These are phyloP conservation scores for Gasteruption jaculator DNA, from an alignment of 2,888 invertebrate genomes.

Conservation along the genomic window DNA sequence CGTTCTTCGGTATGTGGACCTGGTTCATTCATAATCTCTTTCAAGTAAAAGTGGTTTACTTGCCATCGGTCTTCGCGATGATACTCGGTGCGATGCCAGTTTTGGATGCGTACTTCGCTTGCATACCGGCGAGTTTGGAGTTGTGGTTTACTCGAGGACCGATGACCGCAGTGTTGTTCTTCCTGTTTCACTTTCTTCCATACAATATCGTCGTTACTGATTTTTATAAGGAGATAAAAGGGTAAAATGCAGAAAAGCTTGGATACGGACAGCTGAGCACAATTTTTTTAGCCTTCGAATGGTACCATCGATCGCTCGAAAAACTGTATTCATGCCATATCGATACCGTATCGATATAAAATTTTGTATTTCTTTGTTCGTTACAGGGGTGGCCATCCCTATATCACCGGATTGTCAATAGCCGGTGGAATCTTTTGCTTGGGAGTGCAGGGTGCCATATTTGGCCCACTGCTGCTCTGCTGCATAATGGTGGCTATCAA, in stretches of 20 bases:
- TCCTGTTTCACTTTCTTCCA: conserved; percentile 83
- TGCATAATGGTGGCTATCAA: conserved; percentile 90
- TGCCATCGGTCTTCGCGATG: conserved; percentile 91
- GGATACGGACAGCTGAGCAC: background rate
- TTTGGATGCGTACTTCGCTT: conserved; percentile 93
- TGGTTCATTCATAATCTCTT: conserved; percentile 96
- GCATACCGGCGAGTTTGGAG: conserved; percentile 89
- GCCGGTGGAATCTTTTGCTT: conserved; percentile 97
- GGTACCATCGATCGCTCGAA: background rate
- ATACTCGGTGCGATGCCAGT: conserved; percentile 94
- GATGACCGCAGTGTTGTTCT: conserved; percentile 75
- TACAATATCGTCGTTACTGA: conserved; percentile 90
- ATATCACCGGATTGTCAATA: conserved; percentile 93
- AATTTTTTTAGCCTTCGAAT: background rate
- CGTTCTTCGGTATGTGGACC: conserved; percentile 97
- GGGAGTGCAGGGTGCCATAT: conserved; percentile 94
- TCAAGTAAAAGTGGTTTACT: conserved; percentile 89
- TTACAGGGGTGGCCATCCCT: conserved; percentile 86
- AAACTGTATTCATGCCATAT: background rate
- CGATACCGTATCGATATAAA: no score
- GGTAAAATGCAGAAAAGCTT: conserved; percentile 64
- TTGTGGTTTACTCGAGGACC: conserved; percentile 90
- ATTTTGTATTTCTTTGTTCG: conserved; percentile 13
- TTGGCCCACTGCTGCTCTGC: conserved; percentile 92
- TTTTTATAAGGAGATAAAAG: conserved; percentile 96